phyloP scores from a whole-genome alignment of 2,797 vertebrate genomes.

The Rousettus madagascariensis region DNA sequence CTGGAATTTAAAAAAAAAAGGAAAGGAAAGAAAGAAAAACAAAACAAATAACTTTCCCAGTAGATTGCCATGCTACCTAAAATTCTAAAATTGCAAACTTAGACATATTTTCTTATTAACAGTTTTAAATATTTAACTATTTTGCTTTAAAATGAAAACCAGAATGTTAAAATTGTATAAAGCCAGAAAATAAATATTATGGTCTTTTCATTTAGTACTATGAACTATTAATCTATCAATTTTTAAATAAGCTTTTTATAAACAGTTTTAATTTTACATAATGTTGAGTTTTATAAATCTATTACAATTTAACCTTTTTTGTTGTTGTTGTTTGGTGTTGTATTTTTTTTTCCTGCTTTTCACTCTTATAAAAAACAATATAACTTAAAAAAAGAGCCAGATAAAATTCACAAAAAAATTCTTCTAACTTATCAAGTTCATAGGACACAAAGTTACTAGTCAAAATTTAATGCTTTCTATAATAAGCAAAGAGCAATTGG shows the following conservation, averaged over 20 bases:
- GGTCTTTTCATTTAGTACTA: not conserved
- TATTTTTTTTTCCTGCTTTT: not conserved
- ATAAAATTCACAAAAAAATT: not conserved
- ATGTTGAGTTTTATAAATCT: not conserved
- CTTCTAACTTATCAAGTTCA: not conserved
- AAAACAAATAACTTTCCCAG: not conserved
- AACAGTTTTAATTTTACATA: not conserved
- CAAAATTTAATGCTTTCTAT: not conserved
- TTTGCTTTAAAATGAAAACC: not conserved
- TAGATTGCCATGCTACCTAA: not conserved
- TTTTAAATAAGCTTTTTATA: not conserved
- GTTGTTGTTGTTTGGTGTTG: not conserved
- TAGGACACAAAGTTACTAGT: not conserved
- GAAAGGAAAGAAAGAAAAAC: no score
- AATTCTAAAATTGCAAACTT: not conserved
- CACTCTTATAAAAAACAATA: not conserved
- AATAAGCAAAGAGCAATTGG: not conserved
- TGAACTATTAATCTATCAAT: not conserved
- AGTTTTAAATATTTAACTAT: not conserved
- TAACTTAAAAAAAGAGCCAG: not conserved
- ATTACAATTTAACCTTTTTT: not conserved
- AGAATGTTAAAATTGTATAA: not conserved
- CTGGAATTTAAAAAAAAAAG: no score
- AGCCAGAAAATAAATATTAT: not conserved
- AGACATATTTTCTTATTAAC: not conserved